phyloP scores from a whole-genome alignment of 2,888 invertebrate species.

The Eristalis pertinax region DNA sequence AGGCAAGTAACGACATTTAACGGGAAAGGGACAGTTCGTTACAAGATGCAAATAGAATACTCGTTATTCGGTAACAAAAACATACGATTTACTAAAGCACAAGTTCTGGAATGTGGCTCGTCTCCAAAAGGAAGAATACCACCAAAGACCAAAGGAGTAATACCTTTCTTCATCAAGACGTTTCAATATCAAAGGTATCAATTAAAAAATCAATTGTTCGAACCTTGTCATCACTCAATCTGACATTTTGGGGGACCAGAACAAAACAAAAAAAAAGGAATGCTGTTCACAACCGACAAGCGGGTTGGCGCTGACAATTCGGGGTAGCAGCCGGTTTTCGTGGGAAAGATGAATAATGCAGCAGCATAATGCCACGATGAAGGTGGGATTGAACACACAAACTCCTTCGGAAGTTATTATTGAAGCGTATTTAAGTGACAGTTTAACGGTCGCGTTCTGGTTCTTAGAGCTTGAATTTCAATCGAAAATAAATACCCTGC shows the following conservation, averaged over 20 bases:
- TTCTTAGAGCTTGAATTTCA: neutral
- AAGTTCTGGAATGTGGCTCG: too few species aligned
- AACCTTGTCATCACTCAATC: neutral
- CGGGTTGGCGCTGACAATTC: neutral
- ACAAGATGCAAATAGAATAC: too few species aligned
- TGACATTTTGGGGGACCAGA: neutral
- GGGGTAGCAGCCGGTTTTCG: neutral
- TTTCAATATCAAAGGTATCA: neutral
- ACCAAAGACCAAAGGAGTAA: too few species aligned
- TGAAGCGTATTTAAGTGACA: neutral
- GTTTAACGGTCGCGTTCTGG: neutral
- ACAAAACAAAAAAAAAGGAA: neutral
- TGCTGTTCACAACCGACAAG: neutral
- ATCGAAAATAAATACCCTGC: neutral
- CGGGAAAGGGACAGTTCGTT: too few species aligned
- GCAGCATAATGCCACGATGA: neutral
- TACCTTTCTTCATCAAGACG: too few species aligned
- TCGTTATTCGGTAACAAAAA: too few species aligned
- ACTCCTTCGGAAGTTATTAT: neutral
- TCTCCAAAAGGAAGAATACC: too few species aligned
- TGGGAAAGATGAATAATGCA: neutral
- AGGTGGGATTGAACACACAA: neutral
- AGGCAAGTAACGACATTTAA: too few species aligned
- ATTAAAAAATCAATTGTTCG: neutral
- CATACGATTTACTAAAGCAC: too few species aligned